Base-by-base conservation (phyloP, 2,888 invertebrate species). In the Ischnus inquisitorius region DNA sequence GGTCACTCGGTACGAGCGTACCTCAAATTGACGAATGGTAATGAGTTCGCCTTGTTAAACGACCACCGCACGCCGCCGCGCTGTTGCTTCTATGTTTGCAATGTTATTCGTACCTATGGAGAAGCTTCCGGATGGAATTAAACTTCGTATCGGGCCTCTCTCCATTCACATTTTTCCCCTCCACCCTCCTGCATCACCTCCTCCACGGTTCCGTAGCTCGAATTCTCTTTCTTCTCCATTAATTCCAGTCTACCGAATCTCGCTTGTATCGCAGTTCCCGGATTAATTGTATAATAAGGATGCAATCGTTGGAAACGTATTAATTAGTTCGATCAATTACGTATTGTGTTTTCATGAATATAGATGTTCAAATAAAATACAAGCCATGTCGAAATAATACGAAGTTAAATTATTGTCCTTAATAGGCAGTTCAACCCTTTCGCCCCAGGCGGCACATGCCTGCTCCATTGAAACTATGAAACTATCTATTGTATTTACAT, bases 11-110 rank as follows among this genome's bases (percentile, higher is more conserved):
- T 86, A 88, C 88, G 91, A 92, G 89, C 90, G 91, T 93, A 93
- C 90, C 90, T 93, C 93, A 93, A 93, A 93, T 93, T 93, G 93
- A 93, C 92, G 92, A 93, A 93, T 93, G 93, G 92, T 93, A 93
- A 93, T 93, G 93, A 93, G 93, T 93, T 93, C 91, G 90, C 87
- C 91, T 92, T 91, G 93, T 93, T 93, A 93, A 93, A 92, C 91
- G 91, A 92, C 92, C 90, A 90, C 64, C 84, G 65, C 77, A 74
- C 80, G 77, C 67, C 62, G 48, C 71, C 68, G 46, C 74, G 68
- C 68, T 80, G 72, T 78, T 80, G 60, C 71, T 68, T 60, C 88
- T 89, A 41, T 16, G 34, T 28, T 69, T 16, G 22, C 12, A 28
- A 3, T 10, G 41, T 28, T 16, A 54, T 25, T 34, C 12, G 41